Conservation (phyloP, 2,113 vertebrate species). For the Boleophthalmus pectinirostris region DNA sequence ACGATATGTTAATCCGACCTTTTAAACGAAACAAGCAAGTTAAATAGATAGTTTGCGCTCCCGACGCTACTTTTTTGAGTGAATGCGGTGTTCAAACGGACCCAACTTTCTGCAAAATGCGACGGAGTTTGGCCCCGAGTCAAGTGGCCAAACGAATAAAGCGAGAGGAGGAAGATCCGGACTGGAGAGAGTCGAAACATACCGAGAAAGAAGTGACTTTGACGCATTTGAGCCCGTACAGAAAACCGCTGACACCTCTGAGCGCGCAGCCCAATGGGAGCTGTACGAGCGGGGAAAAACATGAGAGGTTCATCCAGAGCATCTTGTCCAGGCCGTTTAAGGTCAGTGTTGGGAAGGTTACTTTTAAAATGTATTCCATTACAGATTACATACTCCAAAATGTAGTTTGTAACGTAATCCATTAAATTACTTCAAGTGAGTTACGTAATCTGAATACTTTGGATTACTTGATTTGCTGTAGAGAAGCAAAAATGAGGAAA, state of each 20-base stretch:
- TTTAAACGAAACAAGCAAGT: not conserved
- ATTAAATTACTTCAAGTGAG: too few relatives aligned
- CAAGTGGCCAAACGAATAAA: not conserved
- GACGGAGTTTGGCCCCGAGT: slow-evolving; percentile 4
- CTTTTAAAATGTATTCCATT: too few relatives aligned
- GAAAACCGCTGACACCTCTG: slow-evolving; percentile 84
- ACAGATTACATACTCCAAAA: too few relatives aligned
- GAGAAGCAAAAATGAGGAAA: too few relatives aligned
- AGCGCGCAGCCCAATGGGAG: slow-evolving; percentile 63
- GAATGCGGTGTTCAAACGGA: not conserved
- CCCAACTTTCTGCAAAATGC: not conserved
- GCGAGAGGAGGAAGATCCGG: not conserved
- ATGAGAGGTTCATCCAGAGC: slow-evolving; percentile 94
- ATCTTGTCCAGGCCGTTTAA: slow-evolving; percentile 97
- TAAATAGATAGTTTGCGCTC: not conserved
- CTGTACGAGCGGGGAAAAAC: slow-evolving; percentile 82
- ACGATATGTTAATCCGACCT: not conserved
- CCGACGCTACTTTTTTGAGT: not conserved
- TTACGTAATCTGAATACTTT: too few relatives aligned
- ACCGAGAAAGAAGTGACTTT: not conserved
- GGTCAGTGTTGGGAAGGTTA: too few relatives aligned
- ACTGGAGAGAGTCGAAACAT: not conserved
- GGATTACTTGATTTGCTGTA: too few relatives aligned
- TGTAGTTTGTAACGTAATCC: too few relatives aligned
- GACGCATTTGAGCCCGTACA: slow-evolving; percentile 58